Base-by-base conservation (phyloP, 2,113 vertebrate species). In the Phalacrocorax pelagicus region DNA sequence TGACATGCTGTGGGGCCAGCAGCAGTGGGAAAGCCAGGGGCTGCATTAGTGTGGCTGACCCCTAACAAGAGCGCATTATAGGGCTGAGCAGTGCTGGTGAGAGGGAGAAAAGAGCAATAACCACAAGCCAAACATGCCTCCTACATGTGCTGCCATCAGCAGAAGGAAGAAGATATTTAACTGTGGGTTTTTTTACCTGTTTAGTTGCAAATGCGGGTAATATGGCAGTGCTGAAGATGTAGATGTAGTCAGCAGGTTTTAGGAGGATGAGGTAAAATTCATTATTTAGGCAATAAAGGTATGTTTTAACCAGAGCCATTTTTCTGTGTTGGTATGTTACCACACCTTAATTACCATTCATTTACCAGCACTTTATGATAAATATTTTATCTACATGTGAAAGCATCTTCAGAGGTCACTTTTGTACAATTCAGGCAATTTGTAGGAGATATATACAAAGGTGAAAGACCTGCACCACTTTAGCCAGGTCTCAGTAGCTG, bases 41-140 rank as follows among this genome's bases (percentile, higher is more conserved):
- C 20, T 14, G 15, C 1, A 0, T 61, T 18, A 19, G 20, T 49
- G 46, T 3, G 54, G 40, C 8, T 0, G 0, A 1, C 6, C 36
- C 6, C 21, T 38, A 29, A 36, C 1, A 0, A 66, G 38, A 38
- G 12, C 2, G 8, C 4, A 1, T 18, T 51, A 9, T 0, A 58
- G 23, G 16, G 18, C 26, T 88, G 42, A 59, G 23, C 46, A 38
- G 18, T 3, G 15, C 10, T 30, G 29, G 16, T 12, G 52, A 74
- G 85, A 27, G 14, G 23, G 47, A 86, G 71, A 36, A 75, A 87
- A 59, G 42, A 67, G 29, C 46, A 57, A 23, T 3, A 61, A 21
- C 4, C 52, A 22, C 20, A 54, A 49, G 11, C 9, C 29, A 80
- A 72, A 27, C 40, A 36, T 32, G 47, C 26, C 15, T 75, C 47